phyloP scores from a whole-genome alignment of 2,888 invertebrate species.

The Drosophila suboccidentalis region DNA sequence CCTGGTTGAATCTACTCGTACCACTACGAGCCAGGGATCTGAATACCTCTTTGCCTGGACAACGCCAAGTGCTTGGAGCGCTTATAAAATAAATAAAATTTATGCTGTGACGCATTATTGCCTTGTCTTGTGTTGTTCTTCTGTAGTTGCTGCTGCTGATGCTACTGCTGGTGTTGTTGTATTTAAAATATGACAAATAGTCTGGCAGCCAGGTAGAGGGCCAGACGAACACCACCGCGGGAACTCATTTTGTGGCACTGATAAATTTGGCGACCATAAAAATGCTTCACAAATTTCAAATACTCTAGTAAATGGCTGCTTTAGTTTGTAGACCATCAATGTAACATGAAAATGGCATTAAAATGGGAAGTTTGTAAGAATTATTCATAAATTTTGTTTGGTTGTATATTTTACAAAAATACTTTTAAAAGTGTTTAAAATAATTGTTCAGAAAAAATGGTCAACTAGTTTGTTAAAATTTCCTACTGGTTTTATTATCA shows the following conservation, averaged over 20 bases:
- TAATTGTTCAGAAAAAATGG: too few relatives aligned
- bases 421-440: background rate
- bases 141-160: slow-evolving; percentile 21
- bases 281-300: slow-evolving; percentile 56
- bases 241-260: slow-evolving; percentile 78
- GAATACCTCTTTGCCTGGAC: slow-evolving; percentile 69
- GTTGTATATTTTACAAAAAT: background rate
- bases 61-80: slow-evolving; percentile 69
- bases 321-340: slow-evolving; percentile 1
- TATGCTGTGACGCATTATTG: slow-evolving; percentile 81
- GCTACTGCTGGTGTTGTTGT: slow-evolving; percentile 46
- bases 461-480: too few relatives aligned
- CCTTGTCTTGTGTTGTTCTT: slow-evolving; percentile 71
- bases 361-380: background rate
- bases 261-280: slow-evolving; percentile 78
- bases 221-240: slow-evolving; percentile 37
- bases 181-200: slow-evolving; percentile 81
- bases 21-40: slow-evolving; percentile 30
- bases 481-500: too few relatives aligned
- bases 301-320: slow-evolving; percentile 42
- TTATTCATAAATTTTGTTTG: background rate
- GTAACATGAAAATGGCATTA: background rate
- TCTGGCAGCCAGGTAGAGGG: slow-evolving; percentile 56
- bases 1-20: slow-evolving; percentile 28
- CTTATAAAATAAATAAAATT: slow-evolving; percentile 82